These are phyloP conservation scores for Pogonomyrmex barbatus DNA, from an alignment of 1,140 invertebrate species.

Conservation along the genomic window DNA sequence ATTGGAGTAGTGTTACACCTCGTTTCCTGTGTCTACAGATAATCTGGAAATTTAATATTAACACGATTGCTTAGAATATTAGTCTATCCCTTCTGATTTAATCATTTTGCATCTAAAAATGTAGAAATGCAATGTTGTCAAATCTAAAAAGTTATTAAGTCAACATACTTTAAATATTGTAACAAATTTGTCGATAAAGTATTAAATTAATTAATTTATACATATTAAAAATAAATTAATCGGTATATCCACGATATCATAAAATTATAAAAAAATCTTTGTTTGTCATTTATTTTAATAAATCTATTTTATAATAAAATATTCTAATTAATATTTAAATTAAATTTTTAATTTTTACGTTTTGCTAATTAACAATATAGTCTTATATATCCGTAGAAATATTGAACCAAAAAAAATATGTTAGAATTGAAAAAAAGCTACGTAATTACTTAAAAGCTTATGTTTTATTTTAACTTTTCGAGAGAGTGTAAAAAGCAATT, in stretches of 20 bases:
- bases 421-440: not conserved
- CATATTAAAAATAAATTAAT: not conserved
- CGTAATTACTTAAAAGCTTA: conserved; percentile 45
- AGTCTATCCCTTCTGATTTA: not conserved
- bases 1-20: not conserved
- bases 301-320: not conserved
- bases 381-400: not conserved
- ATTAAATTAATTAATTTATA: not conserved
- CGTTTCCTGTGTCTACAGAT: conserved; percentile 19
- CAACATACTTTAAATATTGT: not conserved
- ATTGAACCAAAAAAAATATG: not conserved
- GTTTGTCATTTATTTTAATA: not conserved
- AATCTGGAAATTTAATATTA: conserved; percentile 29
- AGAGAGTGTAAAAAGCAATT: not conserved
- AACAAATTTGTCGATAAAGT: not conserved
- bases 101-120: not conserved
- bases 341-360: not conserved
- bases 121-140: not conserved
- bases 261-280: not conserved
- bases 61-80: not conserved
- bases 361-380: not conserved
- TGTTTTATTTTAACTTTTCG: conserved; percentile 25
- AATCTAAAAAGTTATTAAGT: conserved; percentile 1
- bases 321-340: not conserved
- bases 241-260: not conserved